Evolutionary conservation across 2,888 invertebrate genomes (phyloP).

Genomic region (Ectemnius continuus): DNA sequence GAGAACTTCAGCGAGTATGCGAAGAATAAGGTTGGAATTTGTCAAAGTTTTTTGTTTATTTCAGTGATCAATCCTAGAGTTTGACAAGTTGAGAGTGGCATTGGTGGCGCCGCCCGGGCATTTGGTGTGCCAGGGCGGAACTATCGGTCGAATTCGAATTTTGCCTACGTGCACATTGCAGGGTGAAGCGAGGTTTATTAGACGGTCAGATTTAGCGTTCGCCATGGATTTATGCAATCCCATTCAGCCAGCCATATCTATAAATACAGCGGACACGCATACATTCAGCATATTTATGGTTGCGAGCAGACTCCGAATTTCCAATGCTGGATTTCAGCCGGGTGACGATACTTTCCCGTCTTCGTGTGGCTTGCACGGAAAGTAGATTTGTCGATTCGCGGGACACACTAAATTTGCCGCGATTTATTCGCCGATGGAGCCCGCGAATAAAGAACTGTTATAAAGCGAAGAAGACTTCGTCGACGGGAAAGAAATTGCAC

Average conservation of each 20-base stretch:
- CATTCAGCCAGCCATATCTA: constrained; percentile 42
- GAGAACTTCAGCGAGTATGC: too few relatives aligned
- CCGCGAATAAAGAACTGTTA: too few relatives aligned
- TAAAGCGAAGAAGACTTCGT: too few relatives aligned
- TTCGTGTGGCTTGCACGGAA: constrained; percentile 20
- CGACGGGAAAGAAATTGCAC: neutral
- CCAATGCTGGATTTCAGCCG: constrained; percentile 37
- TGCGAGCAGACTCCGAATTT: constrained; percentile 43
- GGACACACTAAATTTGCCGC: constrained; percentile 44
- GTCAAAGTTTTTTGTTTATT: too few relatives aligned
- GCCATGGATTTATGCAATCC: constrained; percentile 43
- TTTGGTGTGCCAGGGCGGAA: too few relatives aligned
- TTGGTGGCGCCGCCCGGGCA: too few relatives aligned
- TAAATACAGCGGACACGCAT: constrained; percentile 43
- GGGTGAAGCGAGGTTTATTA: constrained; percentile 22
- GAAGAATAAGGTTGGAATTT: too few relatives aligned
- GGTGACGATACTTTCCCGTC: constrained; percentile 28
- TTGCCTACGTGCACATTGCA: too few relatives aligned
- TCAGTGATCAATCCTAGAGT: too few relatives aligned
- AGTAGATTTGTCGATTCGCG: constrained; percentile 49
- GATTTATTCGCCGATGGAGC: neutral
- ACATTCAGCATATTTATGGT: constrained; percentile 52
- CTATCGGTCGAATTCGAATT: too few relatives aligned
- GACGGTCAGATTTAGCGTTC: constrained; percentile 23
- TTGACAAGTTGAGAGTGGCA: too few relatives aligned